phyloP scores from a whole-genome alignment of 2,797 vertebrate genomes.

The Arctocebus calabarensis region DNA sequence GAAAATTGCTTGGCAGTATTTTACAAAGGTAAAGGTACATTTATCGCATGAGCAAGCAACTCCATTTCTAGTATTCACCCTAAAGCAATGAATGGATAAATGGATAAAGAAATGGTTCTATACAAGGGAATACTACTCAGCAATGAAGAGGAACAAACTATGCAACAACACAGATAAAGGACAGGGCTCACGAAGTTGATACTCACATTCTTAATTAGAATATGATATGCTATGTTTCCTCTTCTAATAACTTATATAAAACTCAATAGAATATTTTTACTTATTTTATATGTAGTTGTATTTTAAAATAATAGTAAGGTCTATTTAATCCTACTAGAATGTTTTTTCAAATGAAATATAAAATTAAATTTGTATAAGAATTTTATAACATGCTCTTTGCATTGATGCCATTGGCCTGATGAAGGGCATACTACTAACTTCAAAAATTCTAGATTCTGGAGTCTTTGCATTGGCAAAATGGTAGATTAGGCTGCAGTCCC shows the following conservation, averaged over 20 bases:
- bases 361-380: not conserved
- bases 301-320: not conserved
- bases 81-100: not conserved
- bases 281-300: not conserved
- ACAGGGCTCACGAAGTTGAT: not conserved
- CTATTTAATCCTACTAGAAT: not conserved
- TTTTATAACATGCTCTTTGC: not conserved
- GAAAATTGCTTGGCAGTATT: not conserved
- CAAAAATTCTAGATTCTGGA: not conserved
- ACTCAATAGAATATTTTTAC: not conserved
- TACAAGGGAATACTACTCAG: not conserved
- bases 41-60: not conserved
- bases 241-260: not conserved
- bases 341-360: not conserved
- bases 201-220: not conserved
- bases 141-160: not conserved
- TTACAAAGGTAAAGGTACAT: not conserved
- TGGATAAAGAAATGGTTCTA: not conserved
- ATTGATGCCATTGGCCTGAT: not conserved
- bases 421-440: not conserved
- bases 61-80: not conserved
- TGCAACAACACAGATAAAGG: not conserved
- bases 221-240: not conserved
- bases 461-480: not conserved
- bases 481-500: not conserved